These are phyloP conservation scores for Elymnias hypermnestra DNA, from an alignment of 1,140 invertebrate species.

Conservation along the genomic window DNA sequence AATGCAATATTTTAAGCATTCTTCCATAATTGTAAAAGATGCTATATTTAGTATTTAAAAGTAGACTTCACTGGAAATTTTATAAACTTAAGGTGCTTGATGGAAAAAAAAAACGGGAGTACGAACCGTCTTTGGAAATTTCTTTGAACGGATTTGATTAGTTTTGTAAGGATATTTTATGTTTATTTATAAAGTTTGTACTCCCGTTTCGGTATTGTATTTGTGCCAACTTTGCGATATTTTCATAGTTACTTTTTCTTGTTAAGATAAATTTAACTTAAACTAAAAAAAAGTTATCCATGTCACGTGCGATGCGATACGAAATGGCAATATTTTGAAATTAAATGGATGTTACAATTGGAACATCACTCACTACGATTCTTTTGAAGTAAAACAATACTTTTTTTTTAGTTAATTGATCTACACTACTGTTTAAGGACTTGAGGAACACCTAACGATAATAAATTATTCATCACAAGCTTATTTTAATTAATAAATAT, in stretches of 20 bases:
- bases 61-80: background rate
- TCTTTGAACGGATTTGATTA: conserved; percentile 62
- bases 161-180: conserved; percentile 56
- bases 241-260: conserved; percentile 2
- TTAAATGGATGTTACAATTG: background rate
- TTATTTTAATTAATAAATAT: too few species aligned
- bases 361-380: background rate
- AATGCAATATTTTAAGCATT: conserved; percentile 48
- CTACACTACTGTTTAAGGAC: too few species aligned
- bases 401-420: too few species aligned
- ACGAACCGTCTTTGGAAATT: conserved; percentile 40
- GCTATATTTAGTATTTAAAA: conserved; percentile 48
- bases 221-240: conserved; percentile 56
- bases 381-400: too few species aligned
- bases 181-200: conserved; percentile 34
- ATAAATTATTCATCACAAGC: too few species aligned
- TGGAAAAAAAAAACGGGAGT: conserved; percentile 40
- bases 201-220: conserved; percentile 32
- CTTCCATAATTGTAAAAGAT: conserved; percentile 57
- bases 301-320: conserved; percentile 4
- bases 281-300: background rate
- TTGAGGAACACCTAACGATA: too few species aligned
- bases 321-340: background rate
- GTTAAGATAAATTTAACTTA: background rate
- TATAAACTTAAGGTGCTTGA: conserved; percentile 52